Conservation (phyloP, 2,888 invertebrate species). For the Melikaiella ostensackeni region DNA sequence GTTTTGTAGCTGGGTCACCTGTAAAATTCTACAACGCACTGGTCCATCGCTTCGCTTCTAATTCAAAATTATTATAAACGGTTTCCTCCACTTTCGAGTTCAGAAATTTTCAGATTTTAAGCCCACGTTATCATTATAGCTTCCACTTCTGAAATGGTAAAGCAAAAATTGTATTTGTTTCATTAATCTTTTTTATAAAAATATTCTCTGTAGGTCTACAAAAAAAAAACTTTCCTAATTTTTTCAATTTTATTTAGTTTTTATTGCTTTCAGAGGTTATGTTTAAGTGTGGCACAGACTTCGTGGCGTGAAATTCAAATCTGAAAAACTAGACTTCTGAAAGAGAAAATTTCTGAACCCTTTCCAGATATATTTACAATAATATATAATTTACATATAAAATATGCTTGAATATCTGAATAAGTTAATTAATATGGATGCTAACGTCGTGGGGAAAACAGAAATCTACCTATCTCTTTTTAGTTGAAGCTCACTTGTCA, state of each 20-base stretch:
- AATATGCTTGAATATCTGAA: not conserved
- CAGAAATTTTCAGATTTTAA: not conserved
- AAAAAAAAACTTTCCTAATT: not conserved
- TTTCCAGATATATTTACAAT: not conserved
- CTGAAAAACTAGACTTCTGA: not conserved
- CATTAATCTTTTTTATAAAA: not conserved
- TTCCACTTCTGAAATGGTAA: not conserved
- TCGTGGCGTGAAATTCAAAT: not conserved
- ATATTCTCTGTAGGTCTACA: not conserved
- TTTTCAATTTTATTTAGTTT: not conserved
- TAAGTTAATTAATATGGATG: too few species aligned
- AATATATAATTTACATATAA: not conserved
- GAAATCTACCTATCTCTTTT: too few species aligned
- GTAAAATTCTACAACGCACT: slow-evolving; percentile 49
- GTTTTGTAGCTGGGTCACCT: slow-evolving; percentile 52
- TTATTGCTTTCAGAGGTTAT: not conserved
- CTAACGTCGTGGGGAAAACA: too few species aligned
- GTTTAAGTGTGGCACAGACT: not conserved
- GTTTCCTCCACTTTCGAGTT: not conserved
- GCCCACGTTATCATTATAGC: not conserved
- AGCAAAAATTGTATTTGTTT: not conserved
- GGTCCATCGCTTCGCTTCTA: slow-evolving; percentile 4
- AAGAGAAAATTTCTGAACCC: not conserved
- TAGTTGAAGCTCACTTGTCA: too few species aligned
- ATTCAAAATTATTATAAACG: not conserved